Percentiles rank a stretch among this genome's conserved stretches.
phyloP scores from a whole-genome alignment of 2,797 vertebrate genomes.

The Enteromius paludinosus region DNA sequence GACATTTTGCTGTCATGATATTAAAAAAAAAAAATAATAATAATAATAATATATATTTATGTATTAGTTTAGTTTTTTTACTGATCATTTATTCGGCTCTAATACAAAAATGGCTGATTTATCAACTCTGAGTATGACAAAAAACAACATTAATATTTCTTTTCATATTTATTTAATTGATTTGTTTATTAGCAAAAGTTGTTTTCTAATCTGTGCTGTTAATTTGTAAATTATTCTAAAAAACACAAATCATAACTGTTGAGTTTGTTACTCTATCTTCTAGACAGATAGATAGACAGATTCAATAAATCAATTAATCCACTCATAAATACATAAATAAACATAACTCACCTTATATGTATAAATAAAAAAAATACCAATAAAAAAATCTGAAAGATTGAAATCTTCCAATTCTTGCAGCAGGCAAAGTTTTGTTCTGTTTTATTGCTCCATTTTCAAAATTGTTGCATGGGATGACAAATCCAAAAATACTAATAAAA shows the following conservation, averaged over 20 bases:
- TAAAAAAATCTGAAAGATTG: background rate
- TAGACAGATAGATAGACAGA: no score
- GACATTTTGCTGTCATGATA: slow-evolving; percentile 11
- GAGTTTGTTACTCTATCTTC: background rate
- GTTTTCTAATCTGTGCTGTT: no score
- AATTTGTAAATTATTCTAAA: background rate
- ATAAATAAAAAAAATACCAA: no score
- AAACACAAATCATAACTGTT: background rate
- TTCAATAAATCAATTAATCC: background rate
- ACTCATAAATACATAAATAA: background rate
- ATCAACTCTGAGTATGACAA: background rate
- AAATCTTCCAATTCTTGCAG: background rate
- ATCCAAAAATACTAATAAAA: background rate
- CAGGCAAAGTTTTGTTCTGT: background rate
- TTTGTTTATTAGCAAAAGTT: background rate
- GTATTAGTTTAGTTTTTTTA: background rate
- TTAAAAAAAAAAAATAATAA: no score
- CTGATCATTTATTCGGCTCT: background rate
- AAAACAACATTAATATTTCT: background rate
- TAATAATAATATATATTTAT: background rate
- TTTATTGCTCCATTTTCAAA: background rate
- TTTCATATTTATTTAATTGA: background rate
- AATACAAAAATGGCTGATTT: background rate
- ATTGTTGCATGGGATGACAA: background rate
- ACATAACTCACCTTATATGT: slow-evolving; percentile 27